Base-by-base conservation (phyloP, 2,113 vertebrate genomes). In the Hystrix brachyura region DNA sequence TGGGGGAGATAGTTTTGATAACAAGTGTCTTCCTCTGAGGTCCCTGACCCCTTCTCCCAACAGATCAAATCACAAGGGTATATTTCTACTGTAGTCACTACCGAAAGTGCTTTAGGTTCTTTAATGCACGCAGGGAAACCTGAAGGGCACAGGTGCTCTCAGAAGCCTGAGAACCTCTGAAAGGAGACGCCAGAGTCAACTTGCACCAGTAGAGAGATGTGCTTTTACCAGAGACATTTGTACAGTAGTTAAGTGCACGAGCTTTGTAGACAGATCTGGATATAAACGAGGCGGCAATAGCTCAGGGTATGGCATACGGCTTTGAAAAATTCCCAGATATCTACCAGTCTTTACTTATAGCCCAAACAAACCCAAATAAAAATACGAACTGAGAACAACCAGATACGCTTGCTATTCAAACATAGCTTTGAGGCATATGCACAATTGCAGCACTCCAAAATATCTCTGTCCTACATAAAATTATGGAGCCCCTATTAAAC, bases 51-150 rank as follows among this genome's bases (percentile, higher is more conserved):
- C 74, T 96, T 94, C 79, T 78, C 79, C 88, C 94, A 91, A 93
- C 62, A 94, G 90, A 97, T 98, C 90, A 94, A 94, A 97, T 91
- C 67, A 87, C 74, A 93, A 83, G 95, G 83, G 95, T 65, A 91
- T 38, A 38, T 74, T 76, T 86, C 62, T 83, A 81, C 90, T 96
- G 29, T 82, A 97, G 57, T 95, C 67, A 96, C 62, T 97, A n/a
- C 57, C 57, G 91, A 87, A 95, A 93, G 67, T 91, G 65, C 69
- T 91, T 64, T 43, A 89, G 51, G 64, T 72, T 27, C 92, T 97
- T 97, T 92, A 90, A 95, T 87, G 83, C 87, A 89, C 60, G 67
- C 80, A 95, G 87, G 59, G 71, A 95, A 94, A 69, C 80, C 74
- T 74, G 87, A 94, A 94, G 95, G 93, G 59, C 91, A 97, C 48